Base-by-base conservation (phyloP, 23 tunicate species). In the Diplosoma virens region DNA sequence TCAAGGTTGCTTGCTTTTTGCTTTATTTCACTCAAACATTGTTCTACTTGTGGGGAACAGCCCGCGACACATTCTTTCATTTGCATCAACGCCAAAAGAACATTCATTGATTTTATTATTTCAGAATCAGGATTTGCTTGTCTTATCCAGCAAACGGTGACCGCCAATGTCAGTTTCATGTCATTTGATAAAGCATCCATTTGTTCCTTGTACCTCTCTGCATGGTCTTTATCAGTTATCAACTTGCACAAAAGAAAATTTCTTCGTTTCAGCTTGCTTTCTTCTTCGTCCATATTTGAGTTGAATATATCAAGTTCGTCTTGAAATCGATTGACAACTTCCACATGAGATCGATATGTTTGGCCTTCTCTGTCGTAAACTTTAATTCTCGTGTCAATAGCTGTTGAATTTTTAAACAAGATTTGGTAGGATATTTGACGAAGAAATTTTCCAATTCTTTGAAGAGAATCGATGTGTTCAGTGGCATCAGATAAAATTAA, bases 121-220 rank as follows among this genome's bases (percentile, higher is more conserved):
- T 25, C 60, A 25, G 16, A n/a, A 21, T 33, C 24, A 3, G 83
- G 83, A 0, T 28, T 1, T 11, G 63, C 7, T 65, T 63, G 30
- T 1, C 30, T 6, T 1, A 78, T 78, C 83, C 83, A 78, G 14
- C 23, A 45, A 32, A 78, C 36, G 1, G 83, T 64, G 61, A 41
- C 83, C 4, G 83, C 73, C 45, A 78, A 17, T 0, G 63, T 31
- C 1, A 78, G 74, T 61, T 78, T 25, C 61, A 78, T 35, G 41
- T 78, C 83, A 45, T 41, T 61, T 9, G 50, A 23, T 78, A 78
- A 41, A 61, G 47, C 41, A 22, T 72, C 25, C 4, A 47, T 29
- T 29, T 72, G 37, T 22, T 50, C n/a, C 21, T 27, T 30, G 37
- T 47, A 72, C 18, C 4, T 7, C 18, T 72, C 61, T 5, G 24